A percentile compares a stretch with the other conserved stretches of the same genome.
These are phyloP conservation scores for Rallus limicola DNA, from an alignment of 2,113 vertebrate species.

Conservation along the genomic window DNA sequence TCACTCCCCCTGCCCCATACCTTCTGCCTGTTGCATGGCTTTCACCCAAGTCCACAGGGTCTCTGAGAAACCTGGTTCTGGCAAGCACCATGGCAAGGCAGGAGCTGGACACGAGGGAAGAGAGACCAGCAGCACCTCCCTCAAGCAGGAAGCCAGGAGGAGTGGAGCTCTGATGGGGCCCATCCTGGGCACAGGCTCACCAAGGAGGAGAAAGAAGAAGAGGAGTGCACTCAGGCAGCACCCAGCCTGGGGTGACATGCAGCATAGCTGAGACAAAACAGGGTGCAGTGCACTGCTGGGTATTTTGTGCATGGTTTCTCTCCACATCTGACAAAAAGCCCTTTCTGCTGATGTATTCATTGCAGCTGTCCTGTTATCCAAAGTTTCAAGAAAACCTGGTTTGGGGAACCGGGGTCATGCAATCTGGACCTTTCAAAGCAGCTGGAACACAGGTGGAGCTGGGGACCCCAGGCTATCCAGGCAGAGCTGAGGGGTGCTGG, in stretches of 20 bases:
- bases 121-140: background rate
- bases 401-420: rapidly evolving
- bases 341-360: background rate
- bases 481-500: background rate
- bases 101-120: rapidly evolving
- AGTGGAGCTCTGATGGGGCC: background rate
- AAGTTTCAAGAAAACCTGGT: background rate
- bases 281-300: background rate
- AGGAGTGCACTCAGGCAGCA: rapidly evolving
- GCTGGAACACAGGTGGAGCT: rapidly evolving
- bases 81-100: background rate
- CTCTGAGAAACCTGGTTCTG: background rate
- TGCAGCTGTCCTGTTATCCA: background rate
- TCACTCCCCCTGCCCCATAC: background rate
- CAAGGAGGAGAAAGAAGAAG: background rate
- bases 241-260: background rate
- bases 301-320: background rate
- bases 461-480: background rate
- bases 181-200: background rate
- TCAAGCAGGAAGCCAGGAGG: rapidly evolving
- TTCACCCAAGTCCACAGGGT: background rate
- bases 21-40: background rate
- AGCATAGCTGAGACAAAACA: background rate
- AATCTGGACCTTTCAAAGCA: background rate
- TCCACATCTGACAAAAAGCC: background rate